Evolutionary conservation across 1,140 invertebrate genomes (phyloP), one percentile per base, ranked within the genome.

Genomic region (Aphelenchoides fujianensis): DNA sequence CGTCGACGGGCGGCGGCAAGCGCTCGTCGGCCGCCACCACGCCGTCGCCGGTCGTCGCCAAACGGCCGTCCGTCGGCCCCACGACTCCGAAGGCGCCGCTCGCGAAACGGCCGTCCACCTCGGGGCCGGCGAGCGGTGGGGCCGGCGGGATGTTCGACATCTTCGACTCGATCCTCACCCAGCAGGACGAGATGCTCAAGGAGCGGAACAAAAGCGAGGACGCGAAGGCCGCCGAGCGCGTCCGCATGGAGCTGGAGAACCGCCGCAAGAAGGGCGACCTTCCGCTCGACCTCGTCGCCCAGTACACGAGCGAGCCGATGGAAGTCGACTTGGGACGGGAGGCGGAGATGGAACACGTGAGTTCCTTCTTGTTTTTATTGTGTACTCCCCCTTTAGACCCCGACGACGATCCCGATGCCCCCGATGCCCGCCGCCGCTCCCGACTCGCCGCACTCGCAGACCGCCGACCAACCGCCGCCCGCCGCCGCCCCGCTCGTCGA

Each of bases 121-220:
- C 12, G 12, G n/a, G n/a, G n/a, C 23, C 41, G 41, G 41, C 41
- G 12, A 23, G 12, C 41, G 41, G 41, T 48, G 12, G 12, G 41
- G 41, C 23, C 41, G 41, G 41, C 12, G n/a, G 34, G 30, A 0
- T 66, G 5, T 54, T 74, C 52, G 68, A 73, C 55, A 57, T 73
- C 53, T 52, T 73, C 23, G 71, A 73, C 55, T 48, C 41, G n/a
- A 73, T 73, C 35, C 27, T 73, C 68, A 61, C 62, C 3, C 37
- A 61, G 34, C 71, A 73, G 32, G 68, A 73, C 32, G 36, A 59
- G 32, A 23, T 74, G 23, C 27, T 73, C 27, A 67, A 48, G 55
- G 68, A 1, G 48, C 41, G 53, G 31, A 30, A 55, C 32, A 72
- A 72, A 27, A 57, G 64, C 23, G 70, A 72, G 19, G 37, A 69